phyloP scores from a whole-genome alignment of 1,140 invertebrate genomes.

The Pachypsylla venusta region DNA sequence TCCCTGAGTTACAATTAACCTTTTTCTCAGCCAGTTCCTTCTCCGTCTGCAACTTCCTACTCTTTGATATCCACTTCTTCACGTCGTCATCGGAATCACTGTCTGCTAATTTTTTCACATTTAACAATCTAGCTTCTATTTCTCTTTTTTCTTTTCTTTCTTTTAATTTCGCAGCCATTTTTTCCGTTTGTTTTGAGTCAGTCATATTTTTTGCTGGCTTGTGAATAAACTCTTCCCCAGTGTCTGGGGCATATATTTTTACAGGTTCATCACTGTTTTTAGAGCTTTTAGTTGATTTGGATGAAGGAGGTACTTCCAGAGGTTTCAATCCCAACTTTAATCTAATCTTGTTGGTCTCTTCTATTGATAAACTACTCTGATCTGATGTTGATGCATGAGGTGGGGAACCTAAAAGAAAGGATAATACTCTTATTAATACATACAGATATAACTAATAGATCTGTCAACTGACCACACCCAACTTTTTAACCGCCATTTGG shows the following conservation, averaged over 20 bases:
- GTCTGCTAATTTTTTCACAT: conserved; percentile 53
- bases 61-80: conserved; percentile 66
- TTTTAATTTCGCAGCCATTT: conserved; percentile 64
- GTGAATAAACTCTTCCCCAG: conserved; percentile 82
- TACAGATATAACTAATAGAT: conserved; percentile 18
- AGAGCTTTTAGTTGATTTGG: conserved; percentile 7
- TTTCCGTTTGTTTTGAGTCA: conserved; percentile 59
- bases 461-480: conserved; percentile 10
- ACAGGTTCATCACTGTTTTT: conserved; percentile 17
- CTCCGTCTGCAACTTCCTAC: conserved; percentile 57
- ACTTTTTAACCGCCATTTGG: too few relatives aligned
- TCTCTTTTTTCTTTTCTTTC: conserved; percentile 62
- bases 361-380: conserved; percentile 56
- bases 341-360: conserved; percentile 81
- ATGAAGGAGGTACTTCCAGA: conserved; percentile 46
- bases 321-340: conserved; percentile 90
- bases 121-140: conserved; percentile 53
- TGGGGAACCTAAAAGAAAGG: conserved; percentile 16
- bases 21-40: conserved; percentile 74
- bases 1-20: too few relatives aligned
- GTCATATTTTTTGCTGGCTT: conserved; percentile 71
- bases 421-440: conserved; percentile 27
- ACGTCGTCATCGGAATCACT: conserved; percentile 50
- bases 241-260: conserved; percentile 35
- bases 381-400: conserved; percentile 34